Evolutionary conservation across 1,140 invertebrate species (phyloP).

Genomic region (Brachionus plicatilis): DNA sequence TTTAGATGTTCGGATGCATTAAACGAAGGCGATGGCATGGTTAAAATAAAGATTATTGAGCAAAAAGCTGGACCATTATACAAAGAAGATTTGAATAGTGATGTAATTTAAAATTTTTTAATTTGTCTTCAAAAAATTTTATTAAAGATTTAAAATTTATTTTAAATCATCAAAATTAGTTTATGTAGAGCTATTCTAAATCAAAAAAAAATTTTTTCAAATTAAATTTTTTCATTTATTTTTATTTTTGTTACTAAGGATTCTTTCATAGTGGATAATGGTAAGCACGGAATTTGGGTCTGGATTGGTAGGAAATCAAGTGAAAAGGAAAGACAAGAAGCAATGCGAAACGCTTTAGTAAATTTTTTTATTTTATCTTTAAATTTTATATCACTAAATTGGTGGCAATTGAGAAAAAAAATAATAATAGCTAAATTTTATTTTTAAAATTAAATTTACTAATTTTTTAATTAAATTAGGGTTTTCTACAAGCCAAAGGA

Average conservation of each 20-base stretch:
- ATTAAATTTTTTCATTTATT: constrained; percentile 62
- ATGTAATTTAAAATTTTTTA: constrained; percentile 54
- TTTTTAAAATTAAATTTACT: neutral
- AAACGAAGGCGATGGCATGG: neutral
- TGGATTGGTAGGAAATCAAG: constrained; percentile 76
- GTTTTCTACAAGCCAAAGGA: constrained; percentile 52
- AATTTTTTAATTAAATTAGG: constrained; percentile 58
- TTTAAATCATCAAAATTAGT: neutral
- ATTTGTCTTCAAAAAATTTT: neutral
- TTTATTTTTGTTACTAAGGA: constrained; percentile 76
- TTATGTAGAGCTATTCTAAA: neutral
- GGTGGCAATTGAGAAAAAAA: too few species aligned
- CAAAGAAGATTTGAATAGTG: constrained; percentile 71
- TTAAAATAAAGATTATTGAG: constrained; percentile 70
- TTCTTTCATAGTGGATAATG: constrained; percentile 76
- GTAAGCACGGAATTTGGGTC: constrained; percentile 71
- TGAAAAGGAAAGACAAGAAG: constrained; percentile 69
- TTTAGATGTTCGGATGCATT: neutral
- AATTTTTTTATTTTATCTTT: neutral
- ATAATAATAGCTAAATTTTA: too few species aligned
- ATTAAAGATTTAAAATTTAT: neutral
- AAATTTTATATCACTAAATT: too few species aligned
- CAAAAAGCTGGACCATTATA: constrained; percentile 74
- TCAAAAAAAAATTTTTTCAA: neutral
- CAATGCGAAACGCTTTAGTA: constrained; percentile 67